These are phyloP conservation scores for Heterocephalus glaber DNA, from an alignment of 2,113 vertebrate species.

Conservation along the genomic window DNA sequence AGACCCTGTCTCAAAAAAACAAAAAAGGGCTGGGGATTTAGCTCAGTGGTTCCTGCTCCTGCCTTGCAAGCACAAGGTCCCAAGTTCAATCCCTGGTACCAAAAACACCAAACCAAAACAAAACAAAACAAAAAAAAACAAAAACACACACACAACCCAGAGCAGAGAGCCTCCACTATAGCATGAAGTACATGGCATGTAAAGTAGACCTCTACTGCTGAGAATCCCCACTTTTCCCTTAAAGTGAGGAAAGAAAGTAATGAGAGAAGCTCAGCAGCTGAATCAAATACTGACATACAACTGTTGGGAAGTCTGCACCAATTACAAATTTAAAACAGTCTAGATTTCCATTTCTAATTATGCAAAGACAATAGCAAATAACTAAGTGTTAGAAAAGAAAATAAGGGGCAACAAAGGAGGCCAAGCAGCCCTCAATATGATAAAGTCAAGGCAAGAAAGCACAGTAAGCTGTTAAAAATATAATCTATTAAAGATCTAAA, in stretches of 20 bases:
- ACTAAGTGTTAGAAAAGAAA: neutral
- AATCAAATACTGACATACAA: neutral
- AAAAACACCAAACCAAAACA: too few relatives aligned
- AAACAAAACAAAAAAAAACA: too few relatives aligned
- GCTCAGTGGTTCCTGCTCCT: too few relatives aligned
- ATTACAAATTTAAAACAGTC: neutral
- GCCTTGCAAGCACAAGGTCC: too few relatives aligned
- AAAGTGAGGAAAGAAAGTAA: neutral
- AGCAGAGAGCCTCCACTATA: neutral
- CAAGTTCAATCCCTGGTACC: too few relatives aligned
- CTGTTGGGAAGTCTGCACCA: neutral
- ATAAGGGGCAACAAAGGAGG: slow-evolving; percentile 8
- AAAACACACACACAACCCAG: neutral
- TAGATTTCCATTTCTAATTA: neutral
- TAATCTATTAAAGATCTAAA: too few relatives aligned
- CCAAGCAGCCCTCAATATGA: neutral
- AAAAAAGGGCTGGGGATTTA: too few relatives aligned
- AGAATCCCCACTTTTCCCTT: slow-evolving; percentile 1
- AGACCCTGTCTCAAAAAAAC: too few relatives aligned
- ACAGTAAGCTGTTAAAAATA: neutral
- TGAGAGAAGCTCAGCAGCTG: neutral
- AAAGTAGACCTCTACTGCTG: neutral
- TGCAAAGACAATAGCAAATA: slow-evolving; percentile 2
- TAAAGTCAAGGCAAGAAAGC: slow-evolving; percentile 21
- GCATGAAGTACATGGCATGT: neutral